A percentile compares a stretch with the other conserved stretches of the same genome.
phyloP scores from a whole-genome alignment of 2,797 vertebrate species.

The Pangasius mekongensis region DNA sequence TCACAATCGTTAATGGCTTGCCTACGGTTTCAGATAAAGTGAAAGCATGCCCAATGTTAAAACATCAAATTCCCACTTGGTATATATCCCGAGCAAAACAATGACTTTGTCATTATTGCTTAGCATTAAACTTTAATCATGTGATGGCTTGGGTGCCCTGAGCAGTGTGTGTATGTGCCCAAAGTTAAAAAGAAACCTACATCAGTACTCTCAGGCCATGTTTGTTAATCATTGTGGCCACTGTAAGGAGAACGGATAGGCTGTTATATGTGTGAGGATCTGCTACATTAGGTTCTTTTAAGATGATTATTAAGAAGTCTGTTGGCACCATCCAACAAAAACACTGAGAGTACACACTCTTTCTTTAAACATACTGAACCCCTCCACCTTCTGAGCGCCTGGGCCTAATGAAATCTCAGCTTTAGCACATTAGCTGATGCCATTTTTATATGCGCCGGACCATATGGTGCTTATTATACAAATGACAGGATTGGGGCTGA shows the following conservation, averaged over 20 bases:
- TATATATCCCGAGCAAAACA: not conserved
- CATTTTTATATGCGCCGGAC: constrained; percentile 48
- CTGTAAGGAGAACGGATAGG: constrained; percentile 59
- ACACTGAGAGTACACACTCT: constrained; percentile 5
- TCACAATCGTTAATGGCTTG: not conserved
- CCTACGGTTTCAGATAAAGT: not conserved
- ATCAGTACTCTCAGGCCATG: not conserved
- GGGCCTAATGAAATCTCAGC: constrained; percentile 51
- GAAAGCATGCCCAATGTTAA: not conserved
- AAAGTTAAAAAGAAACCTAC: not conserved
- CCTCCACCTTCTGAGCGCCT: constrained; percentile 26
- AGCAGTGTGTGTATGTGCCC: not conserved
- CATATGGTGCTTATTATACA: constrained; percentile 64
- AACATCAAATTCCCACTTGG: too few relatives aligned
- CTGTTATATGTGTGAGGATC: constrained; percentile 64
- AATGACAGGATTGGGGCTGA: constrained; percentile 47
- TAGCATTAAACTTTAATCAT: not conserved
- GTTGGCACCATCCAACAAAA: constrained; percentile 2
- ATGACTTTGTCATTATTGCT: not conserved
- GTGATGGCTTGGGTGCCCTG: not conserved
- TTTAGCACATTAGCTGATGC: constrained; percentile 45
- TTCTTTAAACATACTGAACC: constrained; percentile 24
- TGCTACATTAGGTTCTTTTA: constrained; percentile 77
- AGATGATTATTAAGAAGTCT: constrained; percentile 74
- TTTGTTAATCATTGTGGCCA: constrained; percentile 73